These are phyloP conservation scores for Podilymbus podiceps DNA, from an alignment of 2,113 vertebrate genomes.

Conservation along the genomic window DNA sequence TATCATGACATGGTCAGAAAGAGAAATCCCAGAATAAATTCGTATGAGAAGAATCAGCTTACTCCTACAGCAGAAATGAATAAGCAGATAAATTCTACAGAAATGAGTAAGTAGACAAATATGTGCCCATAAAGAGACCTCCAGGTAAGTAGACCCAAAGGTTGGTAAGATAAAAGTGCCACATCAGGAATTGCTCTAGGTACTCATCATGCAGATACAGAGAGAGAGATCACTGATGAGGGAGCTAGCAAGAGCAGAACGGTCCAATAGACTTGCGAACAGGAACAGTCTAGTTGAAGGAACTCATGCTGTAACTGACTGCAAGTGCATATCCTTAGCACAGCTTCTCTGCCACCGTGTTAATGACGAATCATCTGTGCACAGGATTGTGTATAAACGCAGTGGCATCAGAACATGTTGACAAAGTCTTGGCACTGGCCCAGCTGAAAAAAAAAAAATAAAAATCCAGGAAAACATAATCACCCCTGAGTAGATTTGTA, in stretches of 20 bases:
- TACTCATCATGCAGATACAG: background rate
- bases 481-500: background rate
- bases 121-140: background rate
- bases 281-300: background rate
- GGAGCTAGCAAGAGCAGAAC: background rate
- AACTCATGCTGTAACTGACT: background rate
- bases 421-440: background rate
- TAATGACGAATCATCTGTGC: background rate
- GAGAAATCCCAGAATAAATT: background rate
- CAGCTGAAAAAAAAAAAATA: background rate
- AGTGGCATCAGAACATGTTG: background rate
- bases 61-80: background rate
- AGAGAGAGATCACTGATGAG: background rate
- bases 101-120: background rate
- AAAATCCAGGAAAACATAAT: background rate
- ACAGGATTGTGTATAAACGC: background rate
- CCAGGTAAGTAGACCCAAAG: background rate
- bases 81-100: too few species aligned
- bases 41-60: background rate
- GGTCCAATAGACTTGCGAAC: background rate
- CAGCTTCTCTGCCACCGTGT: background rate
- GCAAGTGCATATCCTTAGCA: background rate
- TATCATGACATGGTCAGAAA: background rate
- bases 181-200: background rate
- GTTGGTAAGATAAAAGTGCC: background rate